phyloP scores from a whole-genome alignment of 2,888 invertebrate genomes.

The Agriopis aurantiaria region DNA sequence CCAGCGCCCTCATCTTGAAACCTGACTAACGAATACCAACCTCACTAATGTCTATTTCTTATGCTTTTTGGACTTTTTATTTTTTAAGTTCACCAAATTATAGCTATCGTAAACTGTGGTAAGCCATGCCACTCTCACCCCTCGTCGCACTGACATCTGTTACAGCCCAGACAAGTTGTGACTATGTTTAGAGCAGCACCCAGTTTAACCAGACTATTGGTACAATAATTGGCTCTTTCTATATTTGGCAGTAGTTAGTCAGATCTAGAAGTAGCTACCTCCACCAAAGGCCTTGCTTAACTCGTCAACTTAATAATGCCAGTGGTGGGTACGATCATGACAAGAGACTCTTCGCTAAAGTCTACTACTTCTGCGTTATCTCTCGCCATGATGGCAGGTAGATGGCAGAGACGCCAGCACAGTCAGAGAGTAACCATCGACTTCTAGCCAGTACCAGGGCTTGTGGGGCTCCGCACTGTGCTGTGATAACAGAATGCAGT shows the following conservation, averaged over 20 bases:
- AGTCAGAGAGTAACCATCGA: slow-evolving; percentile 73
- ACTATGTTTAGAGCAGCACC: neutral
- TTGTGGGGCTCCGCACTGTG: slow-evolving; percentile 60
- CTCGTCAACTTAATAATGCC: slow-evolving; percentile 45
- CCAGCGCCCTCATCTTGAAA: slow-evolving; percentile 52
- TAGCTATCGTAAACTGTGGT: neutral
- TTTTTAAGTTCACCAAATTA: no score
- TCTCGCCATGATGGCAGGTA: slow-evolving; percentile 57
- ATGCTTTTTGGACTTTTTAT: neutral
- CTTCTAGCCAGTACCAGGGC: slow-evolving; percentile 70
- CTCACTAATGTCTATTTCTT: neutral
- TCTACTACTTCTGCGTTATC: slow-evolving; percentile 46
- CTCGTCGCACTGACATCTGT: neutral
- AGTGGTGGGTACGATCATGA: slow-evolving; percentile 61
- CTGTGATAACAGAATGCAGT: slow-evolving; percentile 69
- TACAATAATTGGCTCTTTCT: neutral
- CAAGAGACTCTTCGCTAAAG: slow-evolving; percentile 51
- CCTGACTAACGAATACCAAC: slow-evolving; percentile 38
- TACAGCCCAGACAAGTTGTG: neutral
- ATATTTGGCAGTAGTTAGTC: slow-evolving; percentile 19
- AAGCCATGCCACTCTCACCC: neutral
- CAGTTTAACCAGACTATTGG: neutral
- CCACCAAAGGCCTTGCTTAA: slow-evolving; percentile 55
- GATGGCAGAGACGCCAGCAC: slow-evolving; percentile 58
- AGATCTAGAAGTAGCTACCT: slow-evolving; percentile 33